These are phyloP conservation scores for Geophilus truncorum DNA, from an alignment of 2,888 invertebrate genomes.

Conservation along the genomic window DNA sequence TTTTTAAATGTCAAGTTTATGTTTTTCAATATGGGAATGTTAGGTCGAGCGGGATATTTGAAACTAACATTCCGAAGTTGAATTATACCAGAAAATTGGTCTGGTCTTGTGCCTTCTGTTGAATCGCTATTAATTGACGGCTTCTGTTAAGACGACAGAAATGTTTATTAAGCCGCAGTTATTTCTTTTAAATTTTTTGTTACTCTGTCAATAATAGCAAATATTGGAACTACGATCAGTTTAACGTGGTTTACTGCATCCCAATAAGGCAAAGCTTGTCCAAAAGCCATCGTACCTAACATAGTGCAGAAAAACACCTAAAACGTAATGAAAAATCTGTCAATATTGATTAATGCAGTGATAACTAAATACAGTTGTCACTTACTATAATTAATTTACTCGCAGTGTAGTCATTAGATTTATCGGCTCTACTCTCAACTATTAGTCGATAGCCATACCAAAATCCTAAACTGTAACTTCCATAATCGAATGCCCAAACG, in stretches of 20 bases:
- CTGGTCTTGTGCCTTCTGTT: constrained; percentile 57
- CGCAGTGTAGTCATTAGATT: constrained; percentile 58
- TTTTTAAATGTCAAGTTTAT: constrained; percentile 39
- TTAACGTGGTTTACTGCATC: constrained; percentile 66
- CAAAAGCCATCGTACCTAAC: constrained; percentile 71
- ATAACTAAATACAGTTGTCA: constrained; percentile 37
- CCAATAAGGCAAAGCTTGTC: constrained; percentile 67
- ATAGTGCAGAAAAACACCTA: constrained; percentile 78
- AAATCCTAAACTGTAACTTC: constrained; percentile 67
- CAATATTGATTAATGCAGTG: not conserved
- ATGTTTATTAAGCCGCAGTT: not conserved
- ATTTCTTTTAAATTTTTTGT: constrained; percentile 32
- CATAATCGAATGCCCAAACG: constrained; percentile 67
- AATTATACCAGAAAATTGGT: constrained; percentile 58
- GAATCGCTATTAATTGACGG: constrained; percentile 67
- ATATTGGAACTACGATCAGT: constrained; percentile 68
- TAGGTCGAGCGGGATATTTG: constrained; percentile 68
- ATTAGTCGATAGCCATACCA: constrained; percentile 74
- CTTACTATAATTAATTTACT: constrained; percentile 66
- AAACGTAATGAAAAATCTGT: constrained; percentile 31
- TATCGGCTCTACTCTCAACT: constrained; percentile 57
- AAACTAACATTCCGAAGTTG: constrained; percentile 65
- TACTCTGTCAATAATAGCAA: constrained; percentile 63
- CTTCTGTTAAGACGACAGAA: constrained; percentile 44
- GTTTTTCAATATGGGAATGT: constrained; percentile 55